Conservation (phyloP, 2,113 vertebrate genomes). For the Sphaerodactylus townsendi region DNA sequence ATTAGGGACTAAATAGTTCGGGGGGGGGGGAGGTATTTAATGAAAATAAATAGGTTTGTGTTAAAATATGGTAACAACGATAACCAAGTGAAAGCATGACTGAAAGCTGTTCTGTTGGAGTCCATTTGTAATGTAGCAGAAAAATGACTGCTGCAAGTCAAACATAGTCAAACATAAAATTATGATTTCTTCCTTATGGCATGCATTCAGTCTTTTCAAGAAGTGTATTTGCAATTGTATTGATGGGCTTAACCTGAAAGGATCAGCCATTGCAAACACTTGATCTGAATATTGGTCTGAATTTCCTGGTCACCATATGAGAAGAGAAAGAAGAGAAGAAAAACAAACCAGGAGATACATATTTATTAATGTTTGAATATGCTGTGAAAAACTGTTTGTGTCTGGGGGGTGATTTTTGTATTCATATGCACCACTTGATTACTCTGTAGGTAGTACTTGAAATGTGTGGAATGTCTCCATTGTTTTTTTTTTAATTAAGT, state of each 20-base stretch:
- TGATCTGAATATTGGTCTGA: conserved; percentile 44
- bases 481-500: too few relatives aligned
- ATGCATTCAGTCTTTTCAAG: conserved; percentile 3
- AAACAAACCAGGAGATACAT: neutral
- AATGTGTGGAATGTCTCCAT: neutral
- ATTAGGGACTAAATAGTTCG: conserved; percentile 30
- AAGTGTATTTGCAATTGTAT: conserved; percentile 37
- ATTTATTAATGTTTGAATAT: conserved; percentile 7
- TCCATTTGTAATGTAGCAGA: conserved; percentile 20
- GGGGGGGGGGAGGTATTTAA: neutral
- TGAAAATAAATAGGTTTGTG: conserved; percentile 46
- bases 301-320: conserved; percentile 43
- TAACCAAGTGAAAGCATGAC: conserved; percentile 15
- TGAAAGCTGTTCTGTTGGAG: conserved; percentile 22
- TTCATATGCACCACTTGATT: neutral
- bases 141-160: conserved; percentile 39
- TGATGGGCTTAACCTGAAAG: conserved; percentile 42
- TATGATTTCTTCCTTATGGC: conserved; percentile 25
- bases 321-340: conserved; percentile 7
- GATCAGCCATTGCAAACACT: conserved; percentile 14
- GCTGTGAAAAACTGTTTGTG: neutral
- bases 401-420: neutral
- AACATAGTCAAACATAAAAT: conserved; percentile 20
- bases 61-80: conserved; percentile 42
- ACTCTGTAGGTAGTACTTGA: accelerated